Evolutionary conservation across 2,113 vertebrate species (phyloP).

Genomic region (Phaethornis superciliosus): DNA sequence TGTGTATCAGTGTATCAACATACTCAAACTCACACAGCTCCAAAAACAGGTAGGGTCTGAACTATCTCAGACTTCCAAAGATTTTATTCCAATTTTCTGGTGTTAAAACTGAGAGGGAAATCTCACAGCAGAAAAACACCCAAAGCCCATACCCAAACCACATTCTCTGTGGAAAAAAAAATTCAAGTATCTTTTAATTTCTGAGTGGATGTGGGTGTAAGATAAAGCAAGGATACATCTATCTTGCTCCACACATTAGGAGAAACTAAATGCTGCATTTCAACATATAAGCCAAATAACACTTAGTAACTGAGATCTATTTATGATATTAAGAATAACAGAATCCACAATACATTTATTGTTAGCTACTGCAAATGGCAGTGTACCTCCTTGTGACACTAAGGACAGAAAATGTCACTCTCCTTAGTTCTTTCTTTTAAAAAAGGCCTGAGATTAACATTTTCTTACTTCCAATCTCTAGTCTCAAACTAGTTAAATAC

Average conservation of each 20-base stretch:
- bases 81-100: background rate
- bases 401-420: background rate
- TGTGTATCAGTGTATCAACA: background rate
- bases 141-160: background rate
- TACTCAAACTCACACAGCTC: conserved; percentile 2
- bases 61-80: background rate
- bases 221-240: conserved; percentile 22
- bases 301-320: background rate
- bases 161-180: background rate
- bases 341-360: background rate
- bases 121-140: background rate
- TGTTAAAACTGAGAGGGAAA: conserved; percentile 10
- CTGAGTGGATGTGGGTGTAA: background rate
- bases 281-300: background rate
- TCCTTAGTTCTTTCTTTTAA: background rate
- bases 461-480: background rate
- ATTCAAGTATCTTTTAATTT: background rate
- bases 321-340: background rate
- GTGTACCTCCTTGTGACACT: background rate
- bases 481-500: background rate
- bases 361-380: background rate
- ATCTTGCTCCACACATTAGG: background rate
- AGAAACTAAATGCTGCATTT: background rate
- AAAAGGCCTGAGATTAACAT: rapidly evolving
- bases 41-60: background rate